Conservation (phyloP, 2,888 invertebrate genomes). For the Tetragnatha montana region DNA sequence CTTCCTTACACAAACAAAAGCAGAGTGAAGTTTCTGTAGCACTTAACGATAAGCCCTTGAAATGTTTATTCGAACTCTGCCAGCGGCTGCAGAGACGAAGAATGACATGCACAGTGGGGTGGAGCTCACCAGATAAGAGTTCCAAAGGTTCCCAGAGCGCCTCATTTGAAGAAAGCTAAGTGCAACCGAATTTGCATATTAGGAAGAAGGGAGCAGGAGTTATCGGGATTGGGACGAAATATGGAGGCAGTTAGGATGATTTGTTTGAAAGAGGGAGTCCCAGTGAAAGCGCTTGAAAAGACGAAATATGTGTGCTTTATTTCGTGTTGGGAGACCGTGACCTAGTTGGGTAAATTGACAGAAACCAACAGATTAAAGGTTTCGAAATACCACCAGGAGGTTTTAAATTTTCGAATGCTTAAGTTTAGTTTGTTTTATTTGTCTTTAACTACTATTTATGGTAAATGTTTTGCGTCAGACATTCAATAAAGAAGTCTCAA, state of each 20-base stretch:
- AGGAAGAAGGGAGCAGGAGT: neutral
- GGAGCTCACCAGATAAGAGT: neutral
- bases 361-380: too few relatives aligned
- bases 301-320: too few relatives aligned
- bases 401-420: too few relatives aligned
- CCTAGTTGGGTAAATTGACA: too few relatives aligned
- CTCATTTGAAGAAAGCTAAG: neutral
- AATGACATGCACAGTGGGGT: neutral
- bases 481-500: too few relatives aligned
- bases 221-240: neutral
- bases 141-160: neutral
- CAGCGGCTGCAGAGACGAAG: neutral
- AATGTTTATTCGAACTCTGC: slow-evolving; percentile 13
- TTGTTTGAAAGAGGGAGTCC: too few relatives aligned
- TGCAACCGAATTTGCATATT: neutral
- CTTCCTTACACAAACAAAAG: neutral
- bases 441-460: too few relatives aligned
- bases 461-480: too few relatives aligned
- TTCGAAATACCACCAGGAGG: too few relatives aligned
- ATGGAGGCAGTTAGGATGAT: neutral
- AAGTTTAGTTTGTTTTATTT: too few relatives aligned
- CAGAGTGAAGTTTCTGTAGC: neutral
- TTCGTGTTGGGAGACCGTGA: too few relatives aligned
- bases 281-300: too few relatives aligned
- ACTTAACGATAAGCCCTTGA: neutral